Base-by-base conservation (phyloP, 2,888 invertebrate species). In the Caenorhabditis japonica region DNA sequence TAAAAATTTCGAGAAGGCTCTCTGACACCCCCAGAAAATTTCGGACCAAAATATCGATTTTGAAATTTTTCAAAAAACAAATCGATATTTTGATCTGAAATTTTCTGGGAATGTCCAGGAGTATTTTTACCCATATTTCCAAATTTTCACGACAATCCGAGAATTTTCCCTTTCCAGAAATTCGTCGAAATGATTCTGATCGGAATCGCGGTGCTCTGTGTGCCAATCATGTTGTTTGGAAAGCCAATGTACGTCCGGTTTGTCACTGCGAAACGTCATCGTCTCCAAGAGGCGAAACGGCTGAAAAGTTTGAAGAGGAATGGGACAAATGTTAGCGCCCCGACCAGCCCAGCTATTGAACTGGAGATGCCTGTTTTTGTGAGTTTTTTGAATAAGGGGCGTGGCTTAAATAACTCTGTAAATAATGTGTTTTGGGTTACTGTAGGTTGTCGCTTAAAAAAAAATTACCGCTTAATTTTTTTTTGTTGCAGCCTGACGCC, bases 141-240 rank as follows among this genome's bases (percentile, higher is more conserved):
- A 33, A 15, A 13, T 34, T 44, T 61, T 23, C n/a, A n/a, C n/a
- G n/a, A n/a, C n/a, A n/a, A n/a, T n/a, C n/a, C n/a, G n/a, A n/a
- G n/a, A n/a, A n/a, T n/a, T n/a, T n/a, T n/a, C n/a, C n/a, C n/a
- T n/a, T n/a, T n/a, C n/a, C 43, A 62, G 62, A 25, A 25, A 8
- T 1, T 86, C 52, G 84, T 87, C 30, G 87, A 88, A 62, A 83
- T 88, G 10, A 85, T 89, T n/a, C 70, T 90, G 19, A 80, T 90
- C 13, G 86, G 87, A 12, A 76, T 88, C 15, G 86, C 88, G 12
- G 72, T 88, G 13, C 34, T 83, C 13, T 87, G 86, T 64, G 77
- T 88, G 10, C 88, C 88, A 15, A 69, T 87, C 27, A 86, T 88
- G 87, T 74, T 88, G 33, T 76, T 87, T 13, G 83, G 83, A 7